A percentile compares a stretch with the other conserved stretches of the same genome.
Conservation (phyloP, 1,140 invertebrate genomes). For the Diachasmimorpha longicaudata region DNA sequence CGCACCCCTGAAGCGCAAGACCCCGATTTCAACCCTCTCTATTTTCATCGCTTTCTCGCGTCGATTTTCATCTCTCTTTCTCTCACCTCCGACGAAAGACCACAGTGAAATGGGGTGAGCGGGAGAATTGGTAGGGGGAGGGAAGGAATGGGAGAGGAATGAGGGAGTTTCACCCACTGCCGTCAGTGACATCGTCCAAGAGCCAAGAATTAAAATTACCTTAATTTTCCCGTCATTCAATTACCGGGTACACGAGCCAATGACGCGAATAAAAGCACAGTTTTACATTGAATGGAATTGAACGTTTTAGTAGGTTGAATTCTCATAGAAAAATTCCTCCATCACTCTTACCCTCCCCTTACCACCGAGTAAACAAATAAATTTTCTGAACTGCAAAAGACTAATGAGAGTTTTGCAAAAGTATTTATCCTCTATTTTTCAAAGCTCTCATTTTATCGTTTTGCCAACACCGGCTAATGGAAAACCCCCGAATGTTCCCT, state of each 20-base stretch:
- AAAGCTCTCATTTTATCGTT: too few species aligned
- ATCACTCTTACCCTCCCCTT: neutral
- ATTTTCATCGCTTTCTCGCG: neutral
- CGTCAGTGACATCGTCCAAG: conserved; percentile 7
- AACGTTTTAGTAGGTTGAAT: neutral
- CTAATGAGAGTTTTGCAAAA: neutral
- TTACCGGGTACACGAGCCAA: neutral
- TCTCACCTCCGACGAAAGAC: conserved; percentile 1
- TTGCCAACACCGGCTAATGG: too few species aligned
- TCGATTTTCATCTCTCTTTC: neutral
- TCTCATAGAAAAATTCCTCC: neutral
- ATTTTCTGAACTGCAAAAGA: neutral
- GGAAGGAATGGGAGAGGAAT: neutral
- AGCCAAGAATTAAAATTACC: conserved; percentile 18
- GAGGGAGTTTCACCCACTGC: neutral
- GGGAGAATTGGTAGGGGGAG: neutral
- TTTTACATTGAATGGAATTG: neutral
- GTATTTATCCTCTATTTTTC: neutral
- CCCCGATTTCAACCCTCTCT: neutral
- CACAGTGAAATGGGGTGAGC: neutral
- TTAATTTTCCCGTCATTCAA: conserved; percentile 15
- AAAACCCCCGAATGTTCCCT: neutral
- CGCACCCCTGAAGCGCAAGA: neutral
- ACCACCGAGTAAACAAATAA: neutral
- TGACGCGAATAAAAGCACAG: neutral